These are phyloP conservation scores for Metaphire vulgaris DNA, from an alignment of 1,140 invertebrate genomes.

Conservation along the genomic window DNA sequence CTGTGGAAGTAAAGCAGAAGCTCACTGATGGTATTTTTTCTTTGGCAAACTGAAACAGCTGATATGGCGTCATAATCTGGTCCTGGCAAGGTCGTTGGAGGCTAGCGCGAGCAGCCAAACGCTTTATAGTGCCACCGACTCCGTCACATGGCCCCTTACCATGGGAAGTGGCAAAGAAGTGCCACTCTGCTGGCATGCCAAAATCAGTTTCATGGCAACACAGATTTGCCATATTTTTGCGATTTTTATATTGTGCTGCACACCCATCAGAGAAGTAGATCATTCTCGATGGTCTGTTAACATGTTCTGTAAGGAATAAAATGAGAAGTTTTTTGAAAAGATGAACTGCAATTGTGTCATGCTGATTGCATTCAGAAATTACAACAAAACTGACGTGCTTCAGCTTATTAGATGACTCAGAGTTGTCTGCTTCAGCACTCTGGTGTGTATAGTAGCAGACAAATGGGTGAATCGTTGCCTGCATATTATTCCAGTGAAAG, in stretches of 20 bases:
- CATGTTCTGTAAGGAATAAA: no score
- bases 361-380: not conserved
- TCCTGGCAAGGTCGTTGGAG: not conserved
- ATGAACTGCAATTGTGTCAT: not conserved
- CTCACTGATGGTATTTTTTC: not conserved
- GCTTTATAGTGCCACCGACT: slow-evolving; percentile 50
- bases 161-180: slow-evolving; percentile 26
- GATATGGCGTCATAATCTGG: not conserved
- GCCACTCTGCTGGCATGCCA: slow-evolving; percentile 12
- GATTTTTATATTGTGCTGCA: slow-evolving; percentile 2
- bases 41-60: not conserved
- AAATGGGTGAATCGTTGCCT: not conserved
- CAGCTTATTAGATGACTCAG: not conserved
- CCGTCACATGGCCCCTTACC: slow-evolving; percentile 23
- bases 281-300: not conserved
- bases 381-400: not conserved
- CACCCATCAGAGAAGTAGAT: slow-evolving; percentile 32
- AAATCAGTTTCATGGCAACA: not conserved
- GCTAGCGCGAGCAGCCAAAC: not conserved
- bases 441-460: not conserved
- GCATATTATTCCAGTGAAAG: not conserved
- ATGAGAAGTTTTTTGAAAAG: not conserved
- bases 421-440: no score
- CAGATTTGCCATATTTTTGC: slow-evolving; percentile 4
- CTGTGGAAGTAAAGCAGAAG: no score